Evolutionary conservation across 2,113 vertebrate species (phyloP).

Genomic region (Diadophis punctatus): DNA sequence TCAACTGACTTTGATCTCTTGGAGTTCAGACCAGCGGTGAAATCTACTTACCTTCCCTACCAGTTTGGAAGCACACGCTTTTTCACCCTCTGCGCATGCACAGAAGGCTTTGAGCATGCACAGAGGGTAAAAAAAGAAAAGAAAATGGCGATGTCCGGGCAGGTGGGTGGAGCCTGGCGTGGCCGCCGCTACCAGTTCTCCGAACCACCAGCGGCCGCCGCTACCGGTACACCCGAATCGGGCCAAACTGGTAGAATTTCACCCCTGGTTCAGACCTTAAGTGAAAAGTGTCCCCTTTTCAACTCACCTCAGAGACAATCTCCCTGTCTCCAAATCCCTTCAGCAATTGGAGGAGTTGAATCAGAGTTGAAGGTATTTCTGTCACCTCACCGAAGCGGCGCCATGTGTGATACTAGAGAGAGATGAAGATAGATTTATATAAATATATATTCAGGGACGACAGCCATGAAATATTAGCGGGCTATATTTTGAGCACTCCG

Average conservation of each 20-base stretch:
- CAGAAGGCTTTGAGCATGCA: no score
- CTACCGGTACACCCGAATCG: no score
- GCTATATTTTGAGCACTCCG: not conserved
- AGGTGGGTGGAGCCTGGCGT: no score
- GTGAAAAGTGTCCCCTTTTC: not conserved
- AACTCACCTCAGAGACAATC: not conserved
- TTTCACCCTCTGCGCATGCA: no score
- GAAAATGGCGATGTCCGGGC: no score
- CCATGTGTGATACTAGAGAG: not conserved
- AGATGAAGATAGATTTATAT: not conserved
- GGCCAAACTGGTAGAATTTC: no score
- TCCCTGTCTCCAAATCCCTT: not conserved
- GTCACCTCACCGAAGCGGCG: not conserved
- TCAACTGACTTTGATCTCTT: not conserved
- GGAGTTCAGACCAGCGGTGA: no score
- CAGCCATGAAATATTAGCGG: not conserved
- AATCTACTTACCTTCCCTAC: no score
- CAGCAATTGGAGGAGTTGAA: not conserved
- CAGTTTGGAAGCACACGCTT: no score
- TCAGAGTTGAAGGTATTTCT: not conserved
- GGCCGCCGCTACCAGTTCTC: no score
- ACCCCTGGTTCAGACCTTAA: not conserved
- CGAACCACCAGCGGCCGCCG: no score
- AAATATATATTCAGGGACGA: not conserved
- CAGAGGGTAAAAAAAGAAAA: no score